Conservation (phyloP, 2,113 vertebrate genomes). For the Phylloscopus trochilus region DNA sequence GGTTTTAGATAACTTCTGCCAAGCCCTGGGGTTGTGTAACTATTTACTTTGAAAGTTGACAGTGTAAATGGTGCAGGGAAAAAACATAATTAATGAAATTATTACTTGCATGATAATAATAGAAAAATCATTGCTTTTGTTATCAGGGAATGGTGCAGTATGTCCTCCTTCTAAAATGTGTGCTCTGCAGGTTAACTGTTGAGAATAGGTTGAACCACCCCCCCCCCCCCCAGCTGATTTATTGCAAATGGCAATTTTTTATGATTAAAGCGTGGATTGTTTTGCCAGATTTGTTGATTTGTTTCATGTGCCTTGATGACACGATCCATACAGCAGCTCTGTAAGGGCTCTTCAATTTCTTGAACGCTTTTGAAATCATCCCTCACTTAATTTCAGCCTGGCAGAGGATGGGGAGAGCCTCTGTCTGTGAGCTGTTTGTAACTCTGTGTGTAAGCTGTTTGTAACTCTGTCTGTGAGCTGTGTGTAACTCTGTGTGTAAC, state of each 20-base stretch:
- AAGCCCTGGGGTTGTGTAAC: background rate
- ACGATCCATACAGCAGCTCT: background rate
- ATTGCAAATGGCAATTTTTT: background rate
- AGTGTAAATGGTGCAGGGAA: background rate
- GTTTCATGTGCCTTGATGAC: background rate
- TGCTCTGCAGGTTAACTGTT: background rate
- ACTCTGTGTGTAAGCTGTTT: background rate
- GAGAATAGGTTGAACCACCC: background rate
- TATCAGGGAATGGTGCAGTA: background rate
- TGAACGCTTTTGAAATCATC: background rate
- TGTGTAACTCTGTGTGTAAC: no score
- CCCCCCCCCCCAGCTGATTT: background rate
- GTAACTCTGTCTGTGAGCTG: no score
- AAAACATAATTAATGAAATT: background rate
- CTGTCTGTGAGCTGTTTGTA: no score
- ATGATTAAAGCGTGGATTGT: background rate
- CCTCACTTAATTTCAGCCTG: background rate
- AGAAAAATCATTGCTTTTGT: background rate
- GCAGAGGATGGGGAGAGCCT: background rate
- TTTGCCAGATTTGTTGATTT: background rate
- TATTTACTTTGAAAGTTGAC: background rate
- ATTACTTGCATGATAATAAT: background rate
- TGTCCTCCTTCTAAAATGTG: background rate
- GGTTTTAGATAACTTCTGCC: background rate
- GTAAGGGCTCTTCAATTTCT: background rate